Evolutionary conservation across 2,113 vertebrate genomes (phyloP), one percentile per base, ranked within the genome.

Genomic region (Illadopsis cleaveri): DNA sequence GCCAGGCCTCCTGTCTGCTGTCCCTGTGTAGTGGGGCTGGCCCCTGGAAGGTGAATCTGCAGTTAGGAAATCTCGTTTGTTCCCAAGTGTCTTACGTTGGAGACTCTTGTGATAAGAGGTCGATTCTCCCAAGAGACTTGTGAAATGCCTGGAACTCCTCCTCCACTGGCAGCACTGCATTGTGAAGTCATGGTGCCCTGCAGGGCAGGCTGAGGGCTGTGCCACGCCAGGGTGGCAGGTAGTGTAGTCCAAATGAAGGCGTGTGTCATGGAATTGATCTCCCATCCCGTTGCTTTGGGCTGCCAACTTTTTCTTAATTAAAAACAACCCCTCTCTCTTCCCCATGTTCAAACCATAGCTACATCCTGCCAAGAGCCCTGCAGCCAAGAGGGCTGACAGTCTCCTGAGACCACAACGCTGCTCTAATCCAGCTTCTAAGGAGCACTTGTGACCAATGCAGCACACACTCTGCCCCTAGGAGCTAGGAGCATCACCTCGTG

Each of bases 321-420:
- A 97, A 97, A 97, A 94, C 97, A 77, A 96, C 97, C 96, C 97
- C 97, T 97, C 97, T 97, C 97, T 97, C 97, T 97, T 97, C 96
- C 97, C 96, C 96, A 95, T 97, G 87, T 97, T 97, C 96, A 97
- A 97, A 97, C 97, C 97, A 82, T 97, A 97, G 97, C 96, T 96
- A 96, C 97, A 95, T 97, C 96, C 96, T 89, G 97, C 95, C 97
- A 97, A 97, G 97, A 97, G 97, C 96, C 96, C 97, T 97, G 97
- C 96, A 96, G 97, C 97, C 97, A 96, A 96, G 96, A 97, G 95
- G 96, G 96, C 97, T 97, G 97, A 94, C 96, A 97, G 96, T 97
- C 96, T 97, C 96, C 97, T 97, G 97, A 97, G 97, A 97, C 97
- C 96, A 96, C 96, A 97, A 95, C 97, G 96, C 97, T 97, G 97